phyloP scores from a whole-genome alignment of 2,797 vertebrate genomes.

The Potorous gilbertii region DNA sequence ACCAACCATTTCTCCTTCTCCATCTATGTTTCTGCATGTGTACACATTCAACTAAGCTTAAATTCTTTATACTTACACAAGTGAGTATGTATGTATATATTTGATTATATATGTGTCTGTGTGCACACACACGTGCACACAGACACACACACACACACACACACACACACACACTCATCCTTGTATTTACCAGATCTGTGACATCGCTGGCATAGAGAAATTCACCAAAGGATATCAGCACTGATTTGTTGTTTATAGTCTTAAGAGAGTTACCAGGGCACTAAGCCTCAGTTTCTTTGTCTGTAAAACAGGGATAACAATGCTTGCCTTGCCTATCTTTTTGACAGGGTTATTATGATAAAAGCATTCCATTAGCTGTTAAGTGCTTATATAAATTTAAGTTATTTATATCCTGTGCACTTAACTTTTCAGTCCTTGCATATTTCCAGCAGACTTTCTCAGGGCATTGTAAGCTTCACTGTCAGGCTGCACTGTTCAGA shows the following conservation, averaged over 20 bases:
- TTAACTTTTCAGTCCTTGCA: not conserved
- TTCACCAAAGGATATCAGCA: not conserved
- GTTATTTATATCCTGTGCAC: not conserved
- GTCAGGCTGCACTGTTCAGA: not conserved
- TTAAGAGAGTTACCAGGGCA: not conserved
- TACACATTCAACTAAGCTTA: not conserved
- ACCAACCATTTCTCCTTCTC: not conserved
- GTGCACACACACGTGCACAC: accelerated
- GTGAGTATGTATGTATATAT: not conserved
- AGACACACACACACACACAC: not conserved
- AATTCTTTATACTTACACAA: not conserved
- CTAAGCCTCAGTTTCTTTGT: not conserved
- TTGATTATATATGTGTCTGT: not conserved
- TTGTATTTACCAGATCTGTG: not conserved
- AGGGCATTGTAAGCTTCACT: not conserved
- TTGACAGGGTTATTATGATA: not conserved
- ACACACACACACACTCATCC: too few species aligned
- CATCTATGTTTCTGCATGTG: not conserved
- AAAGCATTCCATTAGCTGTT: not conserved
- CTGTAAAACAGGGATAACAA: not conserved
- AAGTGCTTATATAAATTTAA: not conserved
- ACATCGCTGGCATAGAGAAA: not conserved
- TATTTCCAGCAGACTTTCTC: not conserved
- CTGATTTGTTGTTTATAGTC: not conserved
- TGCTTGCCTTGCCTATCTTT: not conserved